A percentile compares a stretch with the other conserved stretches of the same genome.
Evolutionary conservation across 2,888 invertebrate species (phyloP).

Genomic region (Abrostola triplasia): DNA sequence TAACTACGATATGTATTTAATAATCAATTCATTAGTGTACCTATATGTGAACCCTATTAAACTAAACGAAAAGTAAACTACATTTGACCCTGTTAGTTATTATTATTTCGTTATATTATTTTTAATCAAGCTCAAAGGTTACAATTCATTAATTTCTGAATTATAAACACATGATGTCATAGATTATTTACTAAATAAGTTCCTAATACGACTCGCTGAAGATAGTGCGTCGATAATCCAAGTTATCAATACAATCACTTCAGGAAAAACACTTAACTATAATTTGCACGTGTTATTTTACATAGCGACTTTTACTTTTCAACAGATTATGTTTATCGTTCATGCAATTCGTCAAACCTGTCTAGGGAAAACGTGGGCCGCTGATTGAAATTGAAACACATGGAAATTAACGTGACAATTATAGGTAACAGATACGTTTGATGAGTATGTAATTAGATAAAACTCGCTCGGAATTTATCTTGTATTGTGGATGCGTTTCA

Average conservation of each 20-base stretch:
- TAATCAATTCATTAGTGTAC: too few relatives aligned
- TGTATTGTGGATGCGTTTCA: too few relatives aligned
- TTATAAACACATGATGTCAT: slow-evolving; percentile 8
- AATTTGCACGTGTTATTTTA: neutral
- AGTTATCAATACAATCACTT: slow-evolving; percentile 1
- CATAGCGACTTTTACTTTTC: neutral
- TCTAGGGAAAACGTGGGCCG: too few relatives aligned
- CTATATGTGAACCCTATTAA: neutral
- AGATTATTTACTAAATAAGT: slow-evolving; percentile 18
- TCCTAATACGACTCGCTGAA: slow-evolving; percentile 8
- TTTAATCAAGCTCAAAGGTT: slow-evolving; percentile 18
- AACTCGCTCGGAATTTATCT: too few relatives aligned
- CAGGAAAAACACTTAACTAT: neutral
- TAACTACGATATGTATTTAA: too few relatives aligned
- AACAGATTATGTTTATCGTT: neutral
- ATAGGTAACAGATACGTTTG: too few relatives aligned
- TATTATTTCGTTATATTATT: slow-evolving; percentile 15
- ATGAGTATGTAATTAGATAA: too few relatives aligned
- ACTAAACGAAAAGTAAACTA: neutral
- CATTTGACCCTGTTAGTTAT: neutral
- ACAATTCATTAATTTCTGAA: slow-evolving; percentile 12
- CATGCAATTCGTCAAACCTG: too few relatives aligned
- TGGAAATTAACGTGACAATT: too few relatives aligned
- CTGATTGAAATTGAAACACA: too few relatives aligned
- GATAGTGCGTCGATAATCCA: slow-evolving; percentile 10